These are phyloP conservation scores for Apaloderma vittatum DNA, from an alignment of 2,113 vertebrate genomes.

Conservation along the genomic window DNA sequence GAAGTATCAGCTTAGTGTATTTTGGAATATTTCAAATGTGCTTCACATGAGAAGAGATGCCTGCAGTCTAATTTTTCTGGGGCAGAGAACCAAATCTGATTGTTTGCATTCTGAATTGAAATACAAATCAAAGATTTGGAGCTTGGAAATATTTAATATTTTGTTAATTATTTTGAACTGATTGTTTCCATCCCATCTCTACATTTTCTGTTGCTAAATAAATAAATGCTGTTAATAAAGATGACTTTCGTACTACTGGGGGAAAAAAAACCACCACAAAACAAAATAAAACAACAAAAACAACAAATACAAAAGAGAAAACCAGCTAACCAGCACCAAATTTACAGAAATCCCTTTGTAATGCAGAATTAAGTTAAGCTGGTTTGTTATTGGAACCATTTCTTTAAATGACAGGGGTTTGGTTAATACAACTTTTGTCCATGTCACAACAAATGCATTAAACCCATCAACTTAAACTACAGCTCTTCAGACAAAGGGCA, in stretches of 20 bases:
- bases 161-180: neutral
- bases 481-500: neutral
- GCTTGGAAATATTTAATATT: neutral
- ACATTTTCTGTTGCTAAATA: neutral
- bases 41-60: neutral
- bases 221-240: neutral
- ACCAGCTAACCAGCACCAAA: neutral
- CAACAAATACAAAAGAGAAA: neutral
- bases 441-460: neutral
- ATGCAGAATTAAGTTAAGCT: neutral
- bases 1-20: neutral
- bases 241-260: neutral
- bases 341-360: neutral
- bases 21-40: neutral
- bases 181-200: neutral
- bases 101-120: neutral
- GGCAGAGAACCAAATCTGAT: neutral
- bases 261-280: neutral
- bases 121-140: neutral
- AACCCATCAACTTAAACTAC: neutral
- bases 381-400: fast-evolving
- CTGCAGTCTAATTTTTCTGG: neutral
- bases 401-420: neutral
- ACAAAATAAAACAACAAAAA: neutral
- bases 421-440: neutral